These are phyloP conservation scores for Myiotriccus ornatus DNA, from an alignment of 2,797 vertebrate species.

Conservation along the genomic window DNA sequence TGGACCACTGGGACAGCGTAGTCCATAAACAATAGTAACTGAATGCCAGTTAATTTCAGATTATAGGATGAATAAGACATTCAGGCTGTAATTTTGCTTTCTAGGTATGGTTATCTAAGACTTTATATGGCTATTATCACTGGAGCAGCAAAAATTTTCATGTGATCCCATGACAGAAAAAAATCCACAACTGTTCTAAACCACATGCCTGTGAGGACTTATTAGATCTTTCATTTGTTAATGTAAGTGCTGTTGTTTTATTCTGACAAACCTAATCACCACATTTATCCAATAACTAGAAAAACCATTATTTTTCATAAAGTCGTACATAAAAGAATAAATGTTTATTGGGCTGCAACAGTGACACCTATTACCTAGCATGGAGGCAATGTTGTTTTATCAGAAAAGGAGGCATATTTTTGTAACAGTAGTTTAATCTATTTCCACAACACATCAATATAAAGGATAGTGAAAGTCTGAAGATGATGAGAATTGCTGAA, in stretches of 20 bases:
- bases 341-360: background rate
- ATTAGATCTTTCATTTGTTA: background rate
- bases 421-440: background rate
- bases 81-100: background rate
- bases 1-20: background rate
- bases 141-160: background rate
- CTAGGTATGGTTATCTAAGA: background rate
- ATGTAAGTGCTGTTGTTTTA: background rate
- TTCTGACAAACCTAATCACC: background rate
- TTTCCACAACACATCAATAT: background rate
- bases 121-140: background rate
- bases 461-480: background rate
- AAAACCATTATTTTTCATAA: background rate
- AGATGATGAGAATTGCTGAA: background rate
- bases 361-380: background rate
- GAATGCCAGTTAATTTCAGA: background rate
- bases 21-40: background rate
- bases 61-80: background rate
- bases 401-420: background rate
- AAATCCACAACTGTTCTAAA: background rate
- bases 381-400: background rate
- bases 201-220: background rate
- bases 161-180: background rate
- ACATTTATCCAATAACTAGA: background rate
- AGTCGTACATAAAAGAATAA: background rate